These are phyloP conservation scores for Zygothrica quintamaculata DNA, from an alignment of 2,888 invertebrate species.

Conservation along the genomic window DNA sequence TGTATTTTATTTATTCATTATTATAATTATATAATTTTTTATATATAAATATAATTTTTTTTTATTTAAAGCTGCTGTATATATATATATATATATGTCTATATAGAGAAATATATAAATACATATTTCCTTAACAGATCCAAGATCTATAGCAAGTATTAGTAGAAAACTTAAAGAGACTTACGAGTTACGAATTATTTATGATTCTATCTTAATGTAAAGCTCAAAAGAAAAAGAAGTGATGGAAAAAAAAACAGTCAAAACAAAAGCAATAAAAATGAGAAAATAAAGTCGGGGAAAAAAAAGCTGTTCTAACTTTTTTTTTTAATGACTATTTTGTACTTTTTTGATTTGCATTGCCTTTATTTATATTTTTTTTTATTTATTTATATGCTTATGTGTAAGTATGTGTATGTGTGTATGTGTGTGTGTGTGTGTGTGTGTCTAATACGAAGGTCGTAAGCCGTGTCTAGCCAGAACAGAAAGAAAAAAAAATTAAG, in stretches of 20 bases:
- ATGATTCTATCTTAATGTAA: not conserved
- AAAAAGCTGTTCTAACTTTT: constrained; percentile 19
- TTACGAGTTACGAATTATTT: not conserved
- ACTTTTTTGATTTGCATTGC: constrained; percentile 58
- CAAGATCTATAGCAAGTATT: constrained; percentile 8
- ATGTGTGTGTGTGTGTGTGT: constrained; percentile 15
- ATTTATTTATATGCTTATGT: constrained; percentile 7
- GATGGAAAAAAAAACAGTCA: not conserved
- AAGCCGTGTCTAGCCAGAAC: not conserved
- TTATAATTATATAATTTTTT: too few relatives aligned
- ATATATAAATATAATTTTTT: too few relatives aligned
- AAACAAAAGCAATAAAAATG: not conserved
- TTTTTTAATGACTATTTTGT: constrained; percentile 57
- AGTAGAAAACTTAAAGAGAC: not conserved
- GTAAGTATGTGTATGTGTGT: constrained; percentile 14
- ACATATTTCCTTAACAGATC: constrained; percentile 18
- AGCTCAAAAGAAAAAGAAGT: not conserved
- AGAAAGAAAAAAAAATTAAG: too few relatives aligned
- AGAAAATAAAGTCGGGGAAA: too few relatives aligned
- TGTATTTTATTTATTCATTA: constrained; percentile 28
- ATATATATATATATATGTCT: not conserved
- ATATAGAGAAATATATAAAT: too few relatives aligned
- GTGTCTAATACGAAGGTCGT: constrained; percentile 35
- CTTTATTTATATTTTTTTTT: too few relatives aligned
- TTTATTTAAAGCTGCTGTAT: constrained; percentile 35